These are phyloP conservation scores for Neoitamus cyanurus DNA, from an alignment of 2,888 invertebrate genomes.

Conservation along the genomic window DNA sequence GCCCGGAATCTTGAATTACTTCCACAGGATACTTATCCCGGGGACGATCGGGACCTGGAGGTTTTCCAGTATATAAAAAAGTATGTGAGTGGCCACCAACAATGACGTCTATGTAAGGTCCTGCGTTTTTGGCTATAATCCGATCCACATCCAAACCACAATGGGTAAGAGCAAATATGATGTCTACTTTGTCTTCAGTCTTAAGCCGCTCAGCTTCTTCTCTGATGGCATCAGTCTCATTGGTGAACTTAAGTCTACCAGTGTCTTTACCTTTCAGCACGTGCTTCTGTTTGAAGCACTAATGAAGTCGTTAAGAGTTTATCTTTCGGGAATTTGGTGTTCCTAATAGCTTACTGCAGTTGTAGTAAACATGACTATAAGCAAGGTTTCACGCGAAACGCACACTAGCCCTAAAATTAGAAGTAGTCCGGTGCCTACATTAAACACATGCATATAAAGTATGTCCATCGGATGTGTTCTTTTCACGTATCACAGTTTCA, in stretches of 20 bases:
- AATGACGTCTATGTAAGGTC: constrained; percentile 80
- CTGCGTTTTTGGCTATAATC: constrained; percentile 73
- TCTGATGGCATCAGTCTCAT: constrained; percentile 75
- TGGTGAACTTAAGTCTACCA: constrained; percentile 75
- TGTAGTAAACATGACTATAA: too few species aligned
- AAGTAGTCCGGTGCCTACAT: too few species aligned
- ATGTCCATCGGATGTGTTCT: too few species aligned
- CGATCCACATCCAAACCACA: constrained; percentile 78
- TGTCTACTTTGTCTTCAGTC: constrained; percentile 73
- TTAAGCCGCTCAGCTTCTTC: constrained; percentile 75
- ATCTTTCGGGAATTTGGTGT: too few species aligned
- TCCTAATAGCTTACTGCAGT: too few species aligned
- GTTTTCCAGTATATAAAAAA: constrained; percentile 75
- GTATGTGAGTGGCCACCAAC: constrained; percentile 89
- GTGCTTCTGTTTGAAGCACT: too few species aligned
- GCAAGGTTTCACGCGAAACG: too few species aligned
- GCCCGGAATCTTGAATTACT: constrained; percentile 68
- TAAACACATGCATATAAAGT: too few species aligned
- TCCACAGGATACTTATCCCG: constrained; percentile 76
- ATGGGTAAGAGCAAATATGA: constrained; percentile 86
- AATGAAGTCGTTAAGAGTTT: too few species aligned
- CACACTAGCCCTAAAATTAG: too few species aligned
- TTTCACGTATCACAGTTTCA: too few species aligned
- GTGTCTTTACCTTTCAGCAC: too few species aligned
- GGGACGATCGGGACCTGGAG: constrained; percentile 71